These are phyloP conservation scores for Emys orbicularis DNA, from an alignment of 2,797 vertebrate species.

Conservation along the genomic window DNA sequence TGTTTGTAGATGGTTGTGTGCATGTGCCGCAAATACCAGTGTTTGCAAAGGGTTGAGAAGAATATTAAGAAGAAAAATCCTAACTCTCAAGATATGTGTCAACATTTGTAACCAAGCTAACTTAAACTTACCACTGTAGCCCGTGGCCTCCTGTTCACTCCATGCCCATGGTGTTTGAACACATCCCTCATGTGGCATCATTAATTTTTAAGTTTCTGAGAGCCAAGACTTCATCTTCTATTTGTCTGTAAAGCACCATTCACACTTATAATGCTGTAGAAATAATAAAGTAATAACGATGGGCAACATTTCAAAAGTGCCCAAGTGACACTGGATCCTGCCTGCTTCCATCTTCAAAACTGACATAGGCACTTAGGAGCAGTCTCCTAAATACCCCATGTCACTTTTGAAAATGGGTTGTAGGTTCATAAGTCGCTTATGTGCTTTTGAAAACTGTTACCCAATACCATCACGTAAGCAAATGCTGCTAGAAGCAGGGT, in stretches of 20 bases:
- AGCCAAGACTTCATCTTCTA: neutral
- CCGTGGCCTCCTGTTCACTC: neutral
- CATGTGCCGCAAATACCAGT: neutral
- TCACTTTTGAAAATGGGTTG: neutral
- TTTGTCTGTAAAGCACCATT: neutral
- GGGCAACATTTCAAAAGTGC: neutral
- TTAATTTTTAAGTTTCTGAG: slow-evolving; percentile 10
- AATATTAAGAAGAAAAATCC: neutral
- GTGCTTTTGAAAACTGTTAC: neutral
- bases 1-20: neutral
- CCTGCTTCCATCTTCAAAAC: neutral
- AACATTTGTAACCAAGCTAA: neutral
- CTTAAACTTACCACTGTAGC: neutral
- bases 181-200: neutral
- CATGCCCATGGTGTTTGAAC: neutral
- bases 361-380: neutral
- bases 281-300: neutral
- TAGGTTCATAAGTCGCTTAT: neutral
- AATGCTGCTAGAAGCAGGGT: neutral
- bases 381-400: neutral
- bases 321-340: neutral
- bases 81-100: neutral
- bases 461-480: neutral
- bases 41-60: rapidly evolving
- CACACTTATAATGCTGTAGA: neutral